Evolutionary conservation across 2,113 vertebrate species (phyloP).

Genomic region (Mirza zaza): DNA sequence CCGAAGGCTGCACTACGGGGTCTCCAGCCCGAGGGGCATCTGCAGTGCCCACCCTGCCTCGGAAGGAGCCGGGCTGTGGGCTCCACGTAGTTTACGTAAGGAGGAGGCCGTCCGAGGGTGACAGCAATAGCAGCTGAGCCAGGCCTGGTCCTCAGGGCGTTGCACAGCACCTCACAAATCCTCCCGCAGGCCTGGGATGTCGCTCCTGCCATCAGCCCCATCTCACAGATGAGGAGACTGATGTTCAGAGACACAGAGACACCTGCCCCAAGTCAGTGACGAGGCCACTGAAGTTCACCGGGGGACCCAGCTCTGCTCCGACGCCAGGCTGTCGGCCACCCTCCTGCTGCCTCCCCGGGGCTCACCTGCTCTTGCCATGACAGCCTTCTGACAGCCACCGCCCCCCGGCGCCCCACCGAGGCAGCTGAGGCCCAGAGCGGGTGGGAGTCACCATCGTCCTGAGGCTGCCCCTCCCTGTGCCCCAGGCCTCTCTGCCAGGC

Average conservation of each 20-base stretch:
- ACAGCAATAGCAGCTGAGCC: not conserved
- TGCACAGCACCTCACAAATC: fast-evolving
- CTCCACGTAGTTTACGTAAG: not conserved
- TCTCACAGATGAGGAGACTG: not conserved
- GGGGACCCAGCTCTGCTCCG: fast-evolving
- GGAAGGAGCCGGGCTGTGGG: not conserved
- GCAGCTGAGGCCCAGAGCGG: not conserved
- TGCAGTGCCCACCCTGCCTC: fast-evolving
- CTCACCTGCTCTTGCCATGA: not conserved
- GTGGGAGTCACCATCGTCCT: no score
- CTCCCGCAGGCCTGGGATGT: not conserved
- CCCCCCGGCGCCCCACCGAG: fast-evolving
- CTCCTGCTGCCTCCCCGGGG: not conserved
- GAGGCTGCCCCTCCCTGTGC: not conserved
- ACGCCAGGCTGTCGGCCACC: not conserved
- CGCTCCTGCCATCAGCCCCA: not conserved
- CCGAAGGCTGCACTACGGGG: fast-evolving
- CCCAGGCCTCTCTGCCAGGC: not conserved
- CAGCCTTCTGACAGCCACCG: not conserved
- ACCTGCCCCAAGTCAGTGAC: not conserved
- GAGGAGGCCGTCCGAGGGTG: not conserved
- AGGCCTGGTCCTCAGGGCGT: not conserved
- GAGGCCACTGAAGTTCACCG: not conserved
- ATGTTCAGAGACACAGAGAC: not conserved
- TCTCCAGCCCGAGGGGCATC: fast-evolving